Evolutionary conservation across 2,888 invertebrate species (phyloP).

Genomic region (Micoletzkya japonica): DNA sequence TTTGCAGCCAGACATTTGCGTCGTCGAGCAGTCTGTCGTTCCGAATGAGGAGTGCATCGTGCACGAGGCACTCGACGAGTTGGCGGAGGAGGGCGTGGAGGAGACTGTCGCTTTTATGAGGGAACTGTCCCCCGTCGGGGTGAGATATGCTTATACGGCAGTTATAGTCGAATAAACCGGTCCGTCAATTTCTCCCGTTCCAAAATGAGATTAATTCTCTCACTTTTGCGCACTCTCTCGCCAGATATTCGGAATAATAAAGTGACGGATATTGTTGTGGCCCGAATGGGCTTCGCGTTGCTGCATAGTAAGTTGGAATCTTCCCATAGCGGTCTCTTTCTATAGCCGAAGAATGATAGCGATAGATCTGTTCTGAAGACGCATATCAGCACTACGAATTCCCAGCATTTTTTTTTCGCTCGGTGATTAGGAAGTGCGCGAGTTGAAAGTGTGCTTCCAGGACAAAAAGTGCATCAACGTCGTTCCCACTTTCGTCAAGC

Average conservation of each 20-base stretch:
- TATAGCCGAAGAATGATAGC: too few relatives aligned
- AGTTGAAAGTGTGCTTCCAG: slow-evolving; percentile 27
- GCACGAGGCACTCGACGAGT: slow-evolving; percentile 1
- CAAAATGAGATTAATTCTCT: too few relatives aligned
- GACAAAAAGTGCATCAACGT: slow-evolving; percentile 36
- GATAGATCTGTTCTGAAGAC: too few relatives aligned
- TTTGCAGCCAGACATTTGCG: slow-evolving; percentile 15
- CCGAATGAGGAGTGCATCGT: slow-evolving; percentile 3
- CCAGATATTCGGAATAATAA: too few relatives aligned
- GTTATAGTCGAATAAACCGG: background rate
- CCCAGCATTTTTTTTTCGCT: too few relatives aligned
- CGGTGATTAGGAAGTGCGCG: background rate
- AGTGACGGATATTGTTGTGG: too few relatives aligned
- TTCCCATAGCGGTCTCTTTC: too few relatives aligned
- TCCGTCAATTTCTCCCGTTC: too few relatives aligned
- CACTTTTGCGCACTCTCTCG: too few relatives aligned
- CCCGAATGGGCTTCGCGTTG: too few relatives aligned
- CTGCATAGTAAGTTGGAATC: too few relatives aligned
- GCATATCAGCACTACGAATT: too few relatives aligned
- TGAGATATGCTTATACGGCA: background rate
- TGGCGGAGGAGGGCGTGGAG: background rate
- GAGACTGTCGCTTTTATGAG: slow-evolving; percentile 5
- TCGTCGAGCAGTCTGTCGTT: slow-evolving; percentile 20
- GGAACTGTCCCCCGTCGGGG: slow-evolving; percentile 3
- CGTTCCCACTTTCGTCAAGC: slow-evolving; percentile 46